Conservation (phyloP, 1,140 invertebrate genomes). For the Pantala flavescens region DNA sequence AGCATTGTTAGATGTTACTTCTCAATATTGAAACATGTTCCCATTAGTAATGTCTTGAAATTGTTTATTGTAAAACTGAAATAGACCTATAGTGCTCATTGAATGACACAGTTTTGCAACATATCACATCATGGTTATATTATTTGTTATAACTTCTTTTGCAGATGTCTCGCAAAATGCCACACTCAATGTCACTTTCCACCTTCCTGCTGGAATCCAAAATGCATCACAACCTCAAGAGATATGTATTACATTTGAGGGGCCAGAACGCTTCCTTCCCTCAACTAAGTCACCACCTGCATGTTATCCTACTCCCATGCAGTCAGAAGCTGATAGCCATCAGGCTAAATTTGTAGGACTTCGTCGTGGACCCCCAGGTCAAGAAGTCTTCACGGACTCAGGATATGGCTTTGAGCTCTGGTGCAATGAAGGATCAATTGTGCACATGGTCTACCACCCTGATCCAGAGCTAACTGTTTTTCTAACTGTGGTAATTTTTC, state of each 20-base stretch:
- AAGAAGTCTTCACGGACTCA: not conserved
- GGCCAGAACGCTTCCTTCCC: not conserved
- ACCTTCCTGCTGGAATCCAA: not conserved
- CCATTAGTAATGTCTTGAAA: too few species aligned
- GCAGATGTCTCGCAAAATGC: not conserved
- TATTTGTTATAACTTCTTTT: too few species aligned
- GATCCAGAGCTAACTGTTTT: slow-evolving; percentile 10
- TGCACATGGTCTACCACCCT: slow-evolving; percentile 9
- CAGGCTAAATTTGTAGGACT: not conserved
- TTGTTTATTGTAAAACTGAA: too few species aligned
- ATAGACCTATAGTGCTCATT: too few species aligned
- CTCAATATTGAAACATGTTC: too few species aligned
- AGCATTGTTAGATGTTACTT: too few species aligned
- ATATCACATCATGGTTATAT: too few species aligned
- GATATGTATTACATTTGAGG: slow-evolving; percentile 9
- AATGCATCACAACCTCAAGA: slow-evolving; percentile 6
- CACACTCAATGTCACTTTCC: not conserved
- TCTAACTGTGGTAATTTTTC: slow-evolving; percentile 12
- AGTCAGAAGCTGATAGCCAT: not conserved
- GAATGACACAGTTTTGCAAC: too few species aligned
- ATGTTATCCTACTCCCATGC: not conserved
- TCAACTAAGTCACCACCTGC: slow-evolving; percentile 1
- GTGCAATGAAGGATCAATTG: slow-evolving; percentile 9
- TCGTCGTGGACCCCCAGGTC: not conserved
- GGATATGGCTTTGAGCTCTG: not conserved